A percentile compares a stretch with the other conserved stretches of the same genome.
These are phyloP conservation scores for Leuciscus waleckii DNA, from an alignment of 2,797 vertebrate species.

Conservation along the genomic window DNA sequence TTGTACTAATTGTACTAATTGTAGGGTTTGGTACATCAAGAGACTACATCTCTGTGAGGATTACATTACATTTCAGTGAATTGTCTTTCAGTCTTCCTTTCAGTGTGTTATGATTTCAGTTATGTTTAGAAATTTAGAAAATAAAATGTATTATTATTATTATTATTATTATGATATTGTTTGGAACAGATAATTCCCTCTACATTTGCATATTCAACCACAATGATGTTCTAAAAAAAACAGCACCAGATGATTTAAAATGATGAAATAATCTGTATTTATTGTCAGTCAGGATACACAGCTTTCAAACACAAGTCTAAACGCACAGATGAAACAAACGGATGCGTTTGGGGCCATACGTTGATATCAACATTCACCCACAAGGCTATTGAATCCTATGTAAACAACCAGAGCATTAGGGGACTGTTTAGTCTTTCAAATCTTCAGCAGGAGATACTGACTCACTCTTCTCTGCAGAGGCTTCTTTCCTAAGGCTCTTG, in stretches of 20 bases:
- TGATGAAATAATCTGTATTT: not conserved
- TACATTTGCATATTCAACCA: not conserved
- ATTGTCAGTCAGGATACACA: not conserved
- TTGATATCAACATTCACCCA: not conserved
- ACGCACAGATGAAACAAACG: not conserved
- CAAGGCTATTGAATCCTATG: not conserved
- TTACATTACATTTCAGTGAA: not conserved
- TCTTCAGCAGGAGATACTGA: constrained; percentile 8
- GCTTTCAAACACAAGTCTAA: not conserved
- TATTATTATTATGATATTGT: not conserved
- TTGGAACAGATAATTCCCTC: not conserved
- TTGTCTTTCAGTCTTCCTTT: not conserved
- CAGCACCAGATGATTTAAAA: not conserved
- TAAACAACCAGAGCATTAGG: constrained; percentile 35
- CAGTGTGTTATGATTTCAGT: not conserved
- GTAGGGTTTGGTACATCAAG: not conserved
- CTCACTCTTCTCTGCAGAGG: constrained; percentile 20
- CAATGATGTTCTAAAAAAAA: not conserved
- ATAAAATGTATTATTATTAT: too few species aligned
- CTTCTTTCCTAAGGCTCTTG: constrained; percentile 81
- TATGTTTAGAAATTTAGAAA: too few species aligned
- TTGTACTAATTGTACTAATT: not conserved
- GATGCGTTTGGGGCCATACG: not conserved
- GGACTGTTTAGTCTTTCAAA: constrained; percentile 41
- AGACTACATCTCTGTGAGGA: not conserved